Conservation (phyloP, 2,797 vertebrate species). For the Babyrousa celebensis region DNA sequence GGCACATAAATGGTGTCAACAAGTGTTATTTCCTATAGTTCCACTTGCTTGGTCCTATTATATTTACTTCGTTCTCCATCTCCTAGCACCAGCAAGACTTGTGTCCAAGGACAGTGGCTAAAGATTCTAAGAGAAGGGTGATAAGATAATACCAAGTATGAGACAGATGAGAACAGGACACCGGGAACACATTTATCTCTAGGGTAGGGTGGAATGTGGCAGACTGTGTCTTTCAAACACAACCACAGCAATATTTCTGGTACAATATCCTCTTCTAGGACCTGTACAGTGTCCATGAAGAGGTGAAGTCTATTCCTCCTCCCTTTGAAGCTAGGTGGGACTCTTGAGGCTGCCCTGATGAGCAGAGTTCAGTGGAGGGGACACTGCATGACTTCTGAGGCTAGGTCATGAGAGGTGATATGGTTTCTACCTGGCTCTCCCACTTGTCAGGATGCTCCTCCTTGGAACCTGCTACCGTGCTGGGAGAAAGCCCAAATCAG, state of each 20-base stretch:
- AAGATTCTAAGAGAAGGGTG: background rate
- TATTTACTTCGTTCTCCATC: background rate
- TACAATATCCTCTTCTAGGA: background rate
- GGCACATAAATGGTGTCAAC: background rate
- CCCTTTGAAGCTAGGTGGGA: background rate
- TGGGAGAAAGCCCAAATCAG: background rate
- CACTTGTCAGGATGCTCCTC: background rate
- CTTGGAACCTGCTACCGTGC: background rate
- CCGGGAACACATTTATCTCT: background rate
- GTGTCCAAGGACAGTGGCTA: conserved; percentile 25
- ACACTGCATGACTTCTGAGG: background rate
- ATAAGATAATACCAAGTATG: background rate
- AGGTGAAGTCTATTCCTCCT: background rate
- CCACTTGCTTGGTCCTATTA: background rate
- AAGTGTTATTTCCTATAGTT: background rate
- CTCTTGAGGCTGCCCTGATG: background rate
- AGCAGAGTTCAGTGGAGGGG: background rate
- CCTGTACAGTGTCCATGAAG: background rate
- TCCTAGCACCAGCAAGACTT: background rate
- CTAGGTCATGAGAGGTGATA: background rate
- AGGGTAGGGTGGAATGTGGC: background rate
- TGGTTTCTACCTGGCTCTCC: background rate
- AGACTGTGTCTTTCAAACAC: background rate
- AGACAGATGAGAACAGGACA: background rate
- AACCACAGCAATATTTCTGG: background rate